Base-by-base conservation (phyloP, 2,888 invertebrate species). In the Octodonta nipae region DNA sequence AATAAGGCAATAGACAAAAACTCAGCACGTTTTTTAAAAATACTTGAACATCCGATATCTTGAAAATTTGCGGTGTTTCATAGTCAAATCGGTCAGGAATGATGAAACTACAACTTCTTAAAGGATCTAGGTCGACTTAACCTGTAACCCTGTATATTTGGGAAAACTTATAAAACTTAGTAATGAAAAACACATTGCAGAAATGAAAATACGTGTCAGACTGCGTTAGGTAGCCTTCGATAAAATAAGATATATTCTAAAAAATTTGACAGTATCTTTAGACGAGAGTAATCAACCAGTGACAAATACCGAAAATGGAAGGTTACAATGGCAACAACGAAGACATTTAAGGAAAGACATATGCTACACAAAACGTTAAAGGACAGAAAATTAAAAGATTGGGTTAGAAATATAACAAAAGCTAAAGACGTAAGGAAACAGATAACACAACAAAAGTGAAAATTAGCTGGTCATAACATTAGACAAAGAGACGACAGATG, bases 401-500 rank as follows among this genome's bases (percentile, higher is more conserved):
- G 20, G n/a, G n/a, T 20, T 7, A 20, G 20, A 20, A 20, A 20
- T 20, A 20, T 7, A 20, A 20, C 20, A n/a, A 20, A 20, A 20
- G 20, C n/a, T 7, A 20, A 20, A 20, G 20, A 20, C n/a, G 20
- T 20, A 7, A 20, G 7, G n/a, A n/a, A 20, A 20, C 7, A 20
- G 20, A 20, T 20, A 20, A n/a, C 20, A 20, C 6, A 20, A 20
- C n/a, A 7, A n/a, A 20, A 20, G n/a, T 20, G 20, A n/a, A 20
- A 20, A 20, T 20, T 20, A 6, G 20, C 20, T n/a, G 20, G 20
- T n/a, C 20, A 20, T n/a, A 20, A 20, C n/a, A 20, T 20, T n/a
- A 20, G 20, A 20, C 20, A 20, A 20, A 20, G 20, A 20, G 20
- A 20, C 20, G 20, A 20, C 20, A 6, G 20, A 20, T 20, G 20